Evolutionary conservation across 2,888 invertebrate species (phyloP).

Genomic region (Scrobipalpa costella): DNA sequence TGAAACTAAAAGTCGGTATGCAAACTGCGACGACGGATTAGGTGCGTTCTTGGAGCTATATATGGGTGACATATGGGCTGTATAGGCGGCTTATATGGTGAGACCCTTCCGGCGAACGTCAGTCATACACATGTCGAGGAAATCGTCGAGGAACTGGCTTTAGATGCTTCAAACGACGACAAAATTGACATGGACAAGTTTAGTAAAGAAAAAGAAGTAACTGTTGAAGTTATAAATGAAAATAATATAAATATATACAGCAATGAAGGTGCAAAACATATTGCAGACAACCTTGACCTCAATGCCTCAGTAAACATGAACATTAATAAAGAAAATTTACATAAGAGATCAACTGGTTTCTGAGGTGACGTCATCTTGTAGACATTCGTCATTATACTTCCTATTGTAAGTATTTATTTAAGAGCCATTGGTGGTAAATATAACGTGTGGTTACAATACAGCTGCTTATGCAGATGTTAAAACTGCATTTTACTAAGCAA

Average conservation of each 20-base stretch:
- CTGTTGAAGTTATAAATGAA: neutral
- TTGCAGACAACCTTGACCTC: slow-evolving; percentile 51
- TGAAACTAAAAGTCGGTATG: slow-evolving; percentile 51
- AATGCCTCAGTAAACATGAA: slow-evolving; percentile 43
- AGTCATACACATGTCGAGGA: slow-evolving; percentile 39
- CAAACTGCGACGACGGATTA: slow-evolving; percentile 52
- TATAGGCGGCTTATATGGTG: slow-evolving; percentile 50
- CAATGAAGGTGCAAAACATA: slow-evolving; percentile 34
- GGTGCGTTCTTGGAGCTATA: slow-evolving; percentile 48
- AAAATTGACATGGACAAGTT: neutral
- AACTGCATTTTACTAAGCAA: slow-evolving; percentile 8
- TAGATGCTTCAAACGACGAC: neutral
- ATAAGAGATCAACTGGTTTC: slow-evolving; percentile 40
- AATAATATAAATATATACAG: slow-evolving; percentile 20
- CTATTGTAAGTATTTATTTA: slow-evolving; percentile 23
- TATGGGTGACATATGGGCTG: slow-evolving; percentile 52
- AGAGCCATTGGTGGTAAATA: slow-evolving; percentile 13
- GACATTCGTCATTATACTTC: slow-evolving; percentile 24
- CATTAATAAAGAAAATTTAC: slow-evolving; percentile 42
- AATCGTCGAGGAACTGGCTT: slow-evolving; percentile 29
- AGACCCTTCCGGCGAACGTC: slow-evolving; percentile 64
- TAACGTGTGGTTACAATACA: slow-evolving; percentile 11
- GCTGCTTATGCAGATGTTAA: slow-evolving; percentile 11
- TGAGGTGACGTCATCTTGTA: slow-evolving; percentile 24
- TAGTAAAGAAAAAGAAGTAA: neutral